Conservation (phyloP, 2,797 vertebrate species). For the Mus caroli region DNA sequence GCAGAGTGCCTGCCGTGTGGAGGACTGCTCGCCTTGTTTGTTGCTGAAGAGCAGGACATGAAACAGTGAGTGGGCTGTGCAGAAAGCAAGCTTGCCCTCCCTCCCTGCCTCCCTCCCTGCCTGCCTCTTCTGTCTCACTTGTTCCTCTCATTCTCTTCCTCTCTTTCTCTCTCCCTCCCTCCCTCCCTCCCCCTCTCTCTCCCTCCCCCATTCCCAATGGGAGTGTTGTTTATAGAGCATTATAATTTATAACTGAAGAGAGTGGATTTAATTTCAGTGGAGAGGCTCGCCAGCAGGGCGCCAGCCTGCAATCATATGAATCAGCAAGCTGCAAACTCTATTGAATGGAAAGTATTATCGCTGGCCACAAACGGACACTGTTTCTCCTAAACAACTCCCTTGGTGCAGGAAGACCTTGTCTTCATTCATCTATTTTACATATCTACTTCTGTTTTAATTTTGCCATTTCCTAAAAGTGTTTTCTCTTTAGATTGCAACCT, state of each 20-base stretch:
- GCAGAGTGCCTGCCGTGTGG: conserved; percentile 87
- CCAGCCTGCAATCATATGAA: conserved; percentile 99
- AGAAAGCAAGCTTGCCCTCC: conserved; percentile 80
- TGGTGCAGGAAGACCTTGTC: conserved; percentile 93
- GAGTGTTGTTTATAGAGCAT: conserved; percentile 99
- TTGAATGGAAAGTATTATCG: conserved; percentile 99
- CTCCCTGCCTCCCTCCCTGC: conserved; percentile 63
- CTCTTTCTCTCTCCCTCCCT: conserved; percentile 72
- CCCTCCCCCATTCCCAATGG: conserved; percentile 91
- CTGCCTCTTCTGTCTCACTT: conserved; percentile 61
- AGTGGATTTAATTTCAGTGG: conserved; percentile 99
- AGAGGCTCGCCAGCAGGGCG: conserved; percentile 98
- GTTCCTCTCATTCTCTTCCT: conserved; percentile 74
- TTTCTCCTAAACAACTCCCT: conserved; percentile 98
- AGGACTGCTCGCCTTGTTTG: conserved; percentile 89
- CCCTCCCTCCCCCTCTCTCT: conserved; percentile 71
- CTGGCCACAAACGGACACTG: conserved; percentile 98
- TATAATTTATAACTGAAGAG: conserved; percentile 99
- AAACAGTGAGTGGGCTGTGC: conserved; percentile 90
- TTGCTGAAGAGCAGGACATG: conserved; percentile 90
- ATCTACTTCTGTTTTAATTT: conserved; percentile 94
- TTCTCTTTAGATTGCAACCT: conserved; percentile 84
- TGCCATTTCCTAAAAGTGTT: conserved; percentile 90
- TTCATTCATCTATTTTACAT: conserved; percentile 96
- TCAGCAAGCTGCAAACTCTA: conserved; percentile 96